These are phyloP conservation scores for Euborellia annulipes DNA, from an alignment of 1,140 invertebrate genomes.

Conservation along the genomic window DNA sequence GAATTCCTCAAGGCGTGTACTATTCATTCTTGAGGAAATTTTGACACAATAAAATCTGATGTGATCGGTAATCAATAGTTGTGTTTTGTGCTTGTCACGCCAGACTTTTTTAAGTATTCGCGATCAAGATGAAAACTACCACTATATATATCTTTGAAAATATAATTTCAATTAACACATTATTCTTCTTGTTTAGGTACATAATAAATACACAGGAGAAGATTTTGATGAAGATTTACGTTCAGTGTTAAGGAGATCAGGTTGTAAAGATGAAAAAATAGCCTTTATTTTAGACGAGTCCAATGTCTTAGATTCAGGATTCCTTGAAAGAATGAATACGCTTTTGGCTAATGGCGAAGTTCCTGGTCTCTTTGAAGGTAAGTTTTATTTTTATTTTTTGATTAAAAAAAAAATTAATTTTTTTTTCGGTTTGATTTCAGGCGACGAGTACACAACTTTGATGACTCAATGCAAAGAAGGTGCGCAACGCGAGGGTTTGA, in stretches of 20 bases:
- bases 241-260: constrained; percentile 79
- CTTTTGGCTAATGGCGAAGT: constrained; percentile 97
- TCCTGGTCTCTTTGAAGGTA: constrained; percentile 71
- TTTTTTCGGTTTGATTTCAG: constrained; percentile 20
- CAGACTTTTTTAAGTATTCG: no score
- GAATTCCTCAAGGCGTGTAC: no score
- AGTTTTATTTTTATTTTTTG: no score
- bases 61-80: no score
- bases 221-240: constrained; percentile 99
- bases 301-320: constrained; percentile 96
- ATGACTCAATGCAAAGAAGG: constrained; percentile 99
- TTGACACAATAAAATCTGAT: no score
- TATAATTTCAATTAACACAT: no score
- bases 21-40: no score
- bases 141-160: no score
- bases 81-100: no score
- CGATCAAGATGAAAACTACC: no score
- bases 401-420: no score
- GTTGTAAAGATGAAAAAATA: constrained; percentile 85
- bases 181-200: constrained; percentile 6
- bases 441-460: constrained; percentile 94
- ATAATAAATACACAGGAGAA: constrained; percentile 80
- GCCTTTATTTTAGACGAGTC: constrained; percentile 99
- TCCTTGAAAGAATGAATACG: constrained; percentile 98
- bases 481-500: constrained; percentile 90